Conservation (phyloP, 2,113 vertebrate genomes). For the Plectropomus leopardus region DNA sequence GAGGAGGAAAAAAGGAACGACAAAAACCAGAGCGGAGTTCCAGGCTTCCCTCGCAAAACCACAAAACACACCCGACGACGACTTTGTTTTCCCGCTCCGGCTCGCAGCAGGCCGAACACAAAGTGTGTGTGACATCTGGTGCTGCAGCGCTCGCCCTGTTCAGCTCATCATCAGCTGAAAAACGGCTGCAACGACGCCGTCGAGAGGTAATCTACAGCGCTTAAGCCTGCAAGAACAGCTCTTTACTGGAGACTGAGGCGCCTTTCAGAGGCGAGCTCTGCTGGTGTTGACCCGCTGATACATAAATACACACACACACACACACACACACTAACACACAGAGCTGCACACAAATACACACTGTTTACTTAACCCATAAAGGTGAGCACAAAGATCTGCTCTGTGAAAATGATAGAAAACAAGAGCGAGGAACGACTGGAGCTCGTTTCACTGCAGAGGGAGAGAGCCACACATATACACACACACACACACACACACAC, state of each 20-base stretch:
- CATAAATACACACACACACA: background rate
- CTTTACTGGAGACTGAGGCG: conserved; percentile 20
- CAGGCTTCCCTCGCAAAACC: conserved; percentile 7
- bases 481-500: background rate
- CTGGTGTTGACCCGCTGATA: conserved; percentile 13
- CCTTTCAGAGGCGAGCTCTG: conserved; percentile 35
- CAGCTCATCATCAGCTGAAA: conserved; percentile 16
- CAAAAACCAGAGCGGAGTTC: background rate
- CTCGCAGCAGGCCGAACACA: background rate
- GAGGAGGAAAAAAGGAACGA: background rate
- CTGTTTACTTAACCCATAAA: conserved; percentile 9
- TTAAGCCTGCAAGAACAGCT: background rate
- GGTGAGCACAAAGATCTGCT: background rate
- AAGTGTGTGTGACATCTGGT: background rate
- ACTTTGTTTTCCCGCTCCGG: background rate
- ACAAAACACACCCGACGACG: background rate
- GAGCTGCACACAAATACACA: conserved; percentile 1
- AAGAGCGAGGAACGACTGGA: background rate
- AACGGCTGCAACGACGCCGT: background rate
- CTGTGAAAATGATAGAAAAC: background rate
- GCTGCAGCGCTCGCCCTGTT: background rate
- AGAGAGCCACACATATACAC: background rate
- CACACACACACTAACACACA: background rate
- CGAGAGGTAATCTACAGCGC: conserved; percentile 3
- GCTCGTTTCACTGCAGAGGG: background rate